Evolutionary conservation across 2,797 vertebrate species (phyloP).

Genomic region (Pitangus sulphuratus): DNA sequence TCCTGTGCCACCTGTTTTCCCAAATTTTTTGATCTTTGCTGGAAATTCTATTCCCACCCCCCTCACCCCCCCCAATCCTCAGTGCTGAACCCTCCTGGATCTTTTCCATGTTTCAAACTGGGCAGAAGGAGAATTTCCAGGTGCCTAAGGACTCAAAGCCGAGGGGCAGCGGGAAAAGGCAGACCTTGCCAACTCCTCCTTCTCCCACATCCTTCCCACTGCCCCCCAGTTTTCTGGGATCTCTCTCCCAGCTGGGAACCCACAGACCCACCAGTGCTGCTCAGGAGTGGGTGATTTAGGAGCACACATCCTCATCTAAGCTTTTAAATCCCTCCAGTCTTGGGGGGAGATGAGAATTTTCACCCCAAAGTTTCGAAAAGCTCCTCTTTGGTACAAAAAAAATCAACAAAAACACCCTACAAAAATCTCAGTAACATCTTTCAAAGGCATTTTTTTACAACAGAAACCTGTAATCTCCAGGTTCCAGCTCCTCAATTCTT

Average conservation of each 20-base stretch:
- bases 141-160: neutral
- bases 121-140: neutral
- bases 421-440: neutral
- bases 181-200: neutral
- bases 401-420: fast-evolving
- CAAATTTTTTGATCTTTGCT: neutral
- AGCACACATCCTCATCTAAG: fast-evolving
- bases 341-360: neutral
- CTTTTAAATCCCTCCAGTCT: neutral
- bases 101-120: fast-evolving
- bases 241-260: fast-evolving
- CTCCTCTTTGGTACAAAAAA: neutral
- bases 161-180: neutral
- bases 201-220: neutral
- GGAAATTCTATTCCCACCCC: neutral
- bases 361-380: neutral
- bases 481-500: neutral
- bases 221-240: fast-evolving
- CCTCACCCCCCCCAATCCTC: fast-evolving
- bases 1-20: neutral
- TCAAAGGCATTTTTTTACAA: neutral
- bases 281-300: fast-evolving
- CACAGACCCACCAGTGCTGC: fast-evolving
- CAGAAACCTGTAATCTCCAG: neutral
- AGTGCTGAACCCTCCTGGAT: neutral